Percentiles rank a stretch among this genome's conserved stretches.
Conservation (phyloP, 37 sponge, comb jelly and placozoan genomes). For the Aplysina aerophoba region DNA sequence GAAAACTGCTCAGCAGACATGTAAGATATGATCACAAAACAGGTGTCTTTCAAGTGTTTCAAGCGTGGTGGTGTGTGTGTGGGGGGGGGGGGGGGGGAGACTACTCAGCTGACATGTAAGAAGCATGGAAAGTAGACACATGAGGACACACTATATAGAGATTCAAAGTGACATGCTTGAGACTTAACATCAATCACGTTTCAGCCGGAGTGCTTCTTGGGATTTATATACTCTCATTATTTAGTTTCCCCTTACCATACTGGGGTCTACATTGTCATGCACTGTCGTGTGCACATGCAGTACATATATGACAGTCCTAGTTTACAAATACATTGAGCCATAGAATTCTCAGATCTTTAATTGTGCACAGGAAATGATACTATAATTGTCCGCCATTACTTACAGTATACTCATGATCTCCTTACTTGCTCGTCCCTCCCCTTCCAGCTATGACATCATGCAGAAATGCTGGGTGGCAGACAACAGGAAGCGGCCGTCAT, state of each 20-base stretch:
- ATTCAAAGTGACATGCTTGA: too few relatives aligned
- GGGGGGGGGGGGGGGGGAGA: too few relatives aligned
- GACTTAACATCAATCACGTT: background rate
- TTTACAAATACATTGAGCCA: background rate
- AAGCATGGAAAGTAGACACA: too few relatives aligned
- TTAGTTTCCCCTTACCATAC: background rate
- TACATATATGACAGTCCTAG: background rate
- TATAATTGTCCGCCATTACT: background rate
- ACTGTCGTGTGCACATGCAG: background rate
- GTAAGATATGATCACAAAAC: constrained; percentile 45
- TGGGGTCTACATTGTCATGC: background rate
- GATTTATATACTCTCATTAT: background rate
- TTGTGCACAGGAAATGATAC: too few relatives aligned
- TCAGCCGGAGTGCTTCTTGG: background rate
- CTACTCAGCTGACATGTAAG: too few relatives aligned
- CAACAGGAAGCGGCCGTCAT: background rate
- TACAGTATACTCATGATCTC: too few relatives aligned
- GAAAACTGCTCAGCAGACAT: constrained; percentile 43
- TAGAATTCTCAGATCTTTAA: too few relatives aligned
- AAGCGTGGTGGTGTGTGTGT: too few relatives aligned
- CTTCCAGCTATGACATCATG: constrained; percentile 14
- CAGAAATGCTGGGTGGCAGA: constrained; percentile 2
- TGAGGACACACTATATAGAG: too few relatives aligned
- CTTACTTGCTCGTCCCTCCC: background rate
- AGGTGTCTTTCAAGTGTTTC: too few relatives aligned